Conservation (phyloP, 92 coral and sea anemone genomes). For the Blastomussa wellsi region DNA sequence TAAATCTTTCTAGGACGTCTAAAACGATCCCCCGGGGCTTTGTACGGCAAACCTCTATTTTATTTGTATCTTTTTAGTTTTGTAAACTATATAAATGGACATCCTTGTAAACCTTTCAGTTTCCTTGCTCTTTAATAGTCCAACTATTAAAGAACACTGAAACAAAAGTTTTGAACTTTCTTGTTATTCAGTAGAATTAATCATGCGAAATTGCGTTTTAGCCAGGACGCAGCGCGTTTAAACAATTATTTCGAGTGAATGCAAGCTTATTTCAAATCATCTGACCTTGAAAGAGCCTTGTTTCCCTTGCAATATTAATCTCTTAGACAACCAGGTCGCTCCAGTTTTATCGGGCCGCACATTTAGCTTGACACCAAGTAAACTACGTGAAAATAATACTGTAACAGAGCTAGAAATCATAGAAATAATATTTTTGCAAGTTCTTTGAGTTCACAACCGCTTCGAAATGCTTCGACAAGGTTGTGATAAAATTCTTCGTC, state of each 20-base stretch:
- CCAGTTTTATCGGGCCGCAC: too few relatives aligned
- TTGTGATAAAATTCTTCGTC: background rate
- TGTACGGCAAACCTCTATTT: too few relatives aligned
- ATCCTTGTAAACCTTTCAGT: background rate
- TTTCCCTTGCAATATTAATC: background rate
- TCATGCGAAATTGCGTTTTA: background rate
- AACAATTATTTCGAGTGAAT: background rate
- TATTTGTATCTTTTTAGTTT: too few relatives aligned
- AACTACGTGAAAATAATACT: too few relatives aligned
- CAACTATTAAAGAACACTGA: background rate
- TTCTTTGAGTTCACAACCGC: background rate
- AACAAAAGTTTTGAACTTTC: background rate
- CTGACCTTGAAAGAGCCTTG: background rate
- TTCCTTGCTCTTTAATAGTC: background rate
- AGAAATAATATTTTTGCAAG: too few relatives aligned
- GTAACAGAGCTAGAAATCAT: too few relatives aligned
- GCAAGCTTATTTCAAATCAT: background rate
- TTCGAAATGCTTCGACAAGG: background rate
- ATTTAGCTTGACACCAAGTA: too few relatives aligned
- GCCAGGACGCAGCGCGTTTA: background rate
- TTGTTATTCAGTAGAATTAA: background rate
- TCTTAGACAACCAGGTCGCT: too few relatives aligned
- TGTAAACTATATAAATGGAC: background rate
- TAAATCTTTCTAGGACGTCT: too few relatives aligned
- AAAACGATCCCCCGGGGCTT: too few relatives aligned